Evolutionary conservation across 2,113 vertebrate genomes (phyloP).

Genomic region (Hippolais icterina): DNA sequence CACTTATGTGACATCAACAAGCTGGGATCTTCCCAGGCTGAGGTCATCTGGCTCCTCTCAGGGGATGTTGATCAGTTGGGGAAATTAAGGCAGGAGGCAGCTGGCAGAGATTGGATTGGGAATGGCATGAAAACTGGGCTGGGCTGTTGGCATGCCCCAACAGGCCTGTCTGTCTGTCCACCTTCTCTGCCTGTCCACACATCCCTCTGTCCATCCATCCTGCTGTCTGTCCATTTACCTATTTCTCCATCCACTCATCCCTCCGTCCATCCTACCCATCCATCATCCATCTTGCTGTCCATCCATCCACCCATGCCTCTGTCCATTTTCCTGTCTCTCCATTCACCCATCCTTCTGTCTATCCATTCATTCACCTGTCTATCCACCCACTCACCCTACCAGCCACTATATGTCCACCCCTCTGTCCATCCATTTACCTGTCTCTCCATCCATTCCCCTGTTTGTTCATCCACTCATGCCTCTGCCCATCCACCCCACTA

Average conservation of each 20-base stretch:
- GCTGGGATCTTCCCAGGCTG: background rate
- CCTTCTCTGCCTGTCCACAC: background rate
- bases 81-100: slow-evolving; percentile 15
- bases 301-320: background rate
- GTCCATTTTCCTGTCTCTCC: background rate
- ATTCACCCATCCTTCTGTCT: background rate
- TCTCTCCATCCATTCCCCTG: background rate
- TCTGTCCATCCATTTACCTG: background rate
- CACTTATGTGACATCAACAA: background rate
- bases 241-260: background rate
- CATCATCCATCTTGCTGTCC: background rate
- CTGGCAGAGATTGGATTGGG: background rate
- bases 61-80: rapidly evolving
- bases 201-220: background rate
- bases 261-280: background rate
- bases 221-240: background rate
- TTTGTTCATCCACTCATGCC: background rate
- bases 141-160: background rate
- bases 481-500: background rate
- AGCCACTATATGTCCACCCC: background rate
- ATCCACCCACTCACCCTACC: background rate
- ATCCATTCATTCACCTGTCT: background rate
- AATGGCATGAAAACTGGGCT: background rate
- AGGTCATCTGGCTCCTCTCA: background rate
- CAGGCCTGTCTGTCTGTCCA: background rate